Evolutionary conservation across 2,888 invertebrate genomes (phyloP), one percentile per base, ranked within the genome.

Genomic region (Camptogramma bilineatum): DNA sequence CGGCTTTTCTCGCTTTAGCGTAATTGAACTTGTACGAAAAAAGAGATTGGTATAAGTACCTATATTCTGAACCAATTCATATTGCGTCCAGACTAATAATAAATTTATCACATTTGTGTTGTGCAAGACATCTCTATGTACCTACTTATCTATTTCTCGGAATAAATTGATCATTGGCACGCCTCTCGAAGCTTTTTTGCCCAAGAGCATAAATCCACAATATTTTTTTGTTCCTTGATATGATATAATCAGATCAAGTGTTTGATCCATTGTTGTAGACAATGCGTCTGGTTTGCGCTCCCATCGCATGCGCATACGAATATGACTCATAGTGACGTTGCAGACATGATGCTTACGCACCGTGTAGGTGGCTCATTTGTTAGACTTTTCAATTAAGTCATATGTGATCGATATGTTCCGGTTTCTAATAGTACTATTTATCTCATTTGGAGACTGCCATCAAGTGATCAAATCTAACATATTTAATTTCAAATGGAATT

Each of bases 201-300:
- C 73, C 69, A 80, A 80, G 74, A 77, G 78, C 83, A 76, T 75
- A 77, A 63, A 77, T 82, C 75, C 75, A 78, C 76, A 76, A 75
- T 73, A 69, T 70, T 81, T 88, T 88, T 87, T 90, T 90, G 81
- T 83, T 72, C 75, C 64, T 61, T 70, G 74, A 80, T 83, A 86
- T 87, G 85, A 88, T 87, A 88, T 90, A 90, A 91, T 90, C 87
- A 83, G 86, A 87, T 87, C 85, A 86, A 86, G 81, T 80, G 80
- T 74, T 83, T 87, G 85, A 86, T 85, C 86, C 85, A 89, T 91
- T 91, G 88, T 88, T 88, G 85, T 87, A 88, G 87, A 91, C 88
- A 87, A 88, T 87, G 82, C 83, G 90, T 90, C 90, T 90, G 85
- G 85, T 54, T 82, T 81, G 87, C 76, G 82, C 83, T 88, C 89